Base-by-base conservation (phyloP, 2,113 vertebrate species). In the Grammomys surdaster region DNA sequence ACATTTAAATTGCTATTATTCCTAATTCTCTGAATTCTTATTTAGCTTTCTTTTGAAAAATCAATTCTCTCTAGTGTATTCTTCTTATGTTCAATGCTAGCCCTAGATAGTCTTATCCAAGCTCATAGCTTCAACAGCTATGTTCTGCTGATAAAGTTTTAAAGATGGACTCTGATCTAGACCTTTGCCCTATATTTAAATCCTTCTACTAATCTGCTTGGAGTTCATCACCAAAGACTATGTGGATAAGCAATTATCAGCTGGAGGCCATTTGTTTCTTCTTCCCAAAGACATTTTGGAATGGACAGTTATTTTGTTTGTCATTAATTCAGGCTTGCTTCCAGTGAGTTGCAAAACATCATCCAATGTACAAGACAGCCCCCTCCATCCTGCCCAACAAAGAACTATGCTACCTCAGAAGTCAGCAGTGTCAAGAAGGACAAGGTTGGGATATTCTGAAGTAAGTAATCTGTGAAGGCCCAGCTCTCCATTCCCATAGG, bases 11-110 rank as follows among this genome's bases (percentile, higher is more conserved):
- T 95, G 67, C 28, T 76, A 28, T 78, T 80, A 3, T n/a, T 77
- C 26, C 22, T 65, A 54, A 5, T 88, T 96, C 20, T 95, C 22
- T 70, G 67, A 91, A 91, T 91, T 93, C 56, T 95, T 31, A 88
- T 70, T 91, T 60, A 89, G 65, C 19, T 89, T 89, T 51, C 26
- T 20, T 69, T 94, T 67, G 48, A 48, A 81, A 81, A 56, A 58
- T 69, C 54, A 81, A 56, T 81, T 56, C 3, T 94, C 40, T 63
- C 33, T 78, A 80, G 1, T 16, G 14, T 60, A 76, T 51, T 91
- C 54, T 92, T 92, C 36, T 93, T 72, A 73, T 80, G 13, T 11
- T 81, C 28, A n/a, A 46, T 8, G 75, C 26, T 72, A 11, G 28
- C 46, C 10, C 28, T 90, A 40, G 51, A 43, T 90, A 82, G 80